Conservation (phyloP, 2,113 vertebrate genomes). For the Alosa alosa region DNA sequence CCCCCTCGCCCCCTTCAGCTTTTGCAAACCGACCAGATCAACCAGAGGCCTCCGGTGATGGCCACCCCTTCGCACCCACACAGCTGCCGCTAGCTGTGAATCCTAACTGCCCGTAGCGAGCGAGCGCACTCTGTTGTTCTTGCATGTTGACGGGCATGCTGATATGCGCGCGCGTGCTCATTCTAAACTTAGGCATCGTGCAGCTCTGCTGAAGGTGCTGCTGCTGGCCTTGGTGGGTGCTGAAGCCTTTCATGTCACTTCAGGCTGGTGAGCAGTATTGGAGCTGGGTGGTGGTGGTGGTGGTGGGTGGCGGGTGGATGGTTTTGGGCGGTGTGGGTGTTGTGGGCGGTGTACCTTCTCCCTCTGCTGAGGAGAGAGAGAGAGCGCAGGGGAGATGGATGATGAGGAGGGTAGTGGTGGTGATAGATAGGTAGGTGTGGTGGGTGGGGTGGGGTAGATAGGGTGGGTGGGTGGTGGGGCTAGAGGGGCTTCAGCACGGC, state of each 20-base stretch:
- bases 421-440: not conserved
- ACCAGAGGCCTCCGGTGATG: not conserved
- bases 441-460: not conserved
- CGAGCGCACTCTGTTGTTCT: not conserved
- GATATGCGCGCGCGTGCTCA: not conserved
- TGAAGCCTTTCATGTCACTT: not conserved
- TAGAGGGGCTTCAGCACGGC: not conserved
- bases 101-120: not conserved
- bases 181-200: not conserved
- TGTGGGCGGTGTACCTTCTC: not conserved
- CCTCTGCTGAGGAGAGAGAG: not conserved
- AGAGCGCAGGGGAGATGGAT: not conserved
- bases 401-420: constrained; percentile 21
- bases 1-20: not conserved
- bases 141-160: not conserved
- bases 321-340: not conserved
- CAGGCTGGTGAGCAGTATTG: not conserved
- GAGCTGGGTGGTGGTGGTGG: not conserved
- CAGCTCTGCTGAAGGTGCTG: not conserved
- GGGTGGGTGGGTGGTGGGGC: not conserved
- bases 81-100: not conserved
- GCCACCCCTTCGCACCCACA: not conserved
- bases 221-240: not conserved
- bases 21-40: not conserved
- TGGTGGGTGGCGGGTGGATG: not conserved